These are phyloP conservation scores for Spodoptera exigua DNA, from an alignment of 2,888 invertebrate species.

Conservation along the genomic window DNA sequence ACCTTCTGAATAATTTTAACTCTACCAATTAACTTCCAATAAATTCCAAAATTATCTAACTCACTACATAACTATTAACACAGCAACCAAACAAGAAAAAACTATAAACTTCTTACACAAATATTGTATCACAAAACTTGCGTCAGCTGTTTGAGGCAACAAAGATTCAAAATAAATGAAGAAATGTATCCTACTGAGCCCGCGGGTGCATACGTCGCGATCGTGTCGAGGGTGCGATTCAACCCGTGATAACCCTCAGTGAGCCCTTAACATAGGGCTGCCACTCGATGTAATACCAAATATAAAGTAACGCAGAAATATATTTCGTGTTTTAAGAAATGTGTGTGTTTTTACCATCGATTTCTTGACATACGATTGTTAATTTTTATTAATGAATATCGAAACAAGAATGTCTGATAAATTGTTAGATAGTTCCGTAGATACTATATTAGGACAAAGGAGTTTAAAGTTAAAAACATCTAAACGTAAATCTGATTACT, in stretches of 20 bases:
- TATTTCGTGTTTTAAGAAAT: not conserved
- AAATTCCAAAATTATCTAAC: no score
- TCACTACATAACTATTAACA: not conserved
- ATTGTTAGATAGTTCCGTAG: no score
- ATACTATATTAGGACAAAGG: no score
- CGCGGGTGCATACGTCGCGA: conserved; percentile 38
- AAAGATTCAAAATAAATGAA: conserved; percentile 36
- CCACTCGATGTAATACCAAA: not conserved
- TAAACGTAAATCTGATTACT: no score
- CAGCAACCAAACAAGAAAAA: not conserved
- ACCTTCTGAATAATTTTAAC: no score
- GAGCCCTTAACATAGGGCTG: conserved; percentile 73
- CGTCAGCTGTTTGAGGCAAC: conserved; percentile 50
- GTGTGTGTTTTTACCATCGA: no score
- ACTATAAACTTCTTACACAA: not conserved
- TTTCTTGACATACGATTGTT: no score
- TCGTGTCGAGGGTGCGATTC: conserved; percentile 67
- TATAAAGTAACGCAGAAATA: not conserved
- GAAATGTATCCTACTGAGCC: conserved; percentile 37
- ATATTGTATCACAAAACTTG: conserved; percentile 8
- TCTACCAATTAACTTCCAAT: no score
- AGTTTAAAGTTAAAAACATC: no score
- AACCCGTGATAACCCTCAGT: conserved; percentile 74
- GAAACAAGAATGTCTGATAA: no score
- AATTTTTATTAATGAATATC: no score